These are phyloP conservation scores for Drosophila suboccidentalis DNA, from an alignment of 2,888 invertebrate genomes.

Conservation along the genomic window DNA sequence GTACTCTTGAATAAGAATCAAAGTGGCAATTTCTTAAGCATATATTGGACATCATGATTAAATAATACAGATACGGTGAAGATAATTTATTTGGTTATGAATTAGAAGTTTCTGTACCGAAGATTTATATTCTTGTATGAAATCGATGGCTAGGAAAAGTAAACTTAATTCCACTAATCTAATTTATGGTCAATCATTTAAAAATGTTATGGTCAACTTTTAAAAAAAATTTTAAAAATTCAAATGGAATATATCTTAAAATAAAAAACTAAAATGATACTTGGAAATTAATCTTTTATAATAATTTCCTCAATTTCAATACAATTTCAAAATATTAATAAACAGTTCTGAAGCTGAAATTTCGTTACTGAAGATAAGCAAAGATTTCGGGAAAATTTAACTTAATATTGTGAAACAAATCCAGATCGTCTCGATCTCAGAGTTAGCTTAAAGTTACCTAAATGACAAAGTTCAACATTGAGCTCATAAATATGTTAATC, in stretches of 20 bases:
- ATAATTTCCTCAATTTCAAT: background rate
- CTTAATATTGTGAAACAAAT: background rate
- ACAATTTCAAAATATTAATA: background rate
- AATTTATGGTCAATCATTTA: too few species aligned
- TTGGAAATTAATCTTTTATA: background rate
- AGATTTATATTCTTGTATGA: background rate
- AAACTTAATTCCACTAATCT: background rate
- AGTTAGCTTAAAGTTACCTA: constrained; percentile 1
- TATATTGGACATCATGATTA: background rate
- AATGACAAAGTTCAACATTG: constrained; percentile 43
- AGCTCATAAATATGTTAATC: constrained; percentile 74
- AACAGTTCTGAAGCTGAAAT: background rate
- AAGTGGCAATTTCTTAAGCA: background rate
- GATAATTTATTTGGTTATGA: too few species aligned
- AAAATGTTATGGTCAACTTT: too few species aligned
- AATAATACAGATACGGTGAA: too few species aligned
- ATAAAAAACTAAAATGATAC: background rate
- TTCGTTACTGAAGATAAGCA: background rate
- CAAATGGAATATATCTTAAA: background rate
- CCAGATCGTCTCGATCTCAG: background rate
- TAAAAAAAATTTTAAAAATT: background rate
- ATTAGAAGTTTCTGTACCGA: background rate
- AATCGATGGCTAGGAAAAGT: background rate
- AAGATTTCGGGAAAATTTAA: background rate
- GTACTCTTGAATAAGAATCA: background rate